Base-by-base conservation (phyloP, 2,797 vertebrate genomes). In the Falco cherrug region DNA sequence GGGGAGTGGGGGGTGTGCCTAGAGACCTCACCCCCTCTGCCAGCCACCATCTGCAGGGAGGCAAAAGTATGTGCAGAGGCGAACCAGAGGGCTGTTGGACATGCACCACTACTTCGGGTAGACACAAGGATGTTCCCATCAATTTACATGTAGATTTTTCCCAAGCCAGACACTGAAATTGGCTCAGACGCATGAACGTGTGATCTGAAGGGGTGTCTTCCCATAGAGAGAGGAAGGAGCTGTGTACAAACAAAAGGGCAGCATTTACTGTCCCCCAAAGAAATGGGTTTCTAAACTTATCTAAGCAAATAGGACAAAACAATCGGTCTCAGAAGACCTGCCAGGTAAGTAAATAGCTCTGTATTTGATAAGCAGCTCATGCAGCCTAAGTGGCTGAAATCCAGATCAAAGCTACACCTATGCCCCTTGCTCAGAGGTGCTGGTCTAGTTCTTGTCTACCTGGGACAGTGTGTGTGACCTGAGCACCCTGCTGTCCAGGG, bases 351-450 rank as follows among this genome's bases (percentile, higher is more conserved):
- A 78, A 90, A 87, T 83, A 71, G n/a, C 16, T 75, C 50, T 71
- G 33, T 78, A 59, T 87, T 91, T 93, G 65, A 68, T 48, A 89
- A 91, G 53, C 26, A 87, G 53, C 19, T 85, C 39, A 16, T 68
- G 20, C 37, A 78, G n/a, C 26, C 63, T 75, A 28, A 82, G 53
- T 2, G 4, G 29, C 48, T 92, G 69, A 87, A 92, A 77, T 88
- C 31, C 84, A 77, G 50, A 60, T 87, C 57, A 85, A 60, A 83
- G 29, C 28, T 61, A 53, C 17, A 77, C 56, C 59, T 47, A 10
- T 45, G 31, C 10, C 26, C 31, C 35, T 85, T 56, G 24, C 75
- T 81, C 48, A 84, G 61, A 77, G 17, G 9, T 24, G 35, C 53
- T 53, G 10, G 29, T 73, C 37, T 53, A 63, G 15, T 12, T 78